A percentile compares a stretch with the other conserved stretches of the same genome.
Conservation (phyloP, 2,888 invertebrate species). For the Dermolepida albohirtum region DNA sequence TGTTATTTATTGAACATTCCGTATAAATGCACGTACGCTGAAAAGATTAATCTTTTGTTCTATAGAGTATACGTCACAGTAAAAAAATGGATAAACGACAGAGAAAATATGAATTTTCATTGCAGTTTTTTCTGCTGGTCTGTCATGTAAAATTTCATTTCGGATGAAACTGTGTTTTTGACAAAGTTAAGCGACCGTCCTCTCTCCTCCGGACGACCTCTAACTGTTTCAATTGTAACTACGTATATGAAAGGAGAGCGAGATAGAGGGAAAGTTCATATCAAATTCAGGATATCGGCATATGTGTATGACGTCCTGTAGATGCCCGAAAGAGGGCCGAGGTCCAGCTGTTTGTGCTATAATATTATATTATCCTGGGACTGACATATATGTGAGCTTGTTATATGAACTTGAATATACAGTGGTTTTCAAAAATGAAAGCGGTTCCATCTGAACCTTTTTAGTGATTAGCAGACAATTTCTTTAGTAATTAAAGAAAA, state of each 20-base stretch:
- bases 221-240: conserved; percentile 25
- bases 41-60: conserved; percentile 1
- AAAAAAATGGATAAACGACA: conserved; percentile 12
- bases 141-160: conserved; percentile 45
- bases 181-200: conserved; percentile 46
- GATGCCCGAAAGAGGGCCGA: conserved; percentile 51
- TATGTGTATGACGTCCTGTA: conserved; percentile 58
- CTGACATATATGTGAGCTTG: conserved; percentile 55
- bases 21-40: not conserved
- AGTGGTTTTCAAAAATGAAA: conserved; percentile 26
- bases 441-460: not conserved
- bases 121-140: conserved; percentile 38
- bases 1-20: not conserved
- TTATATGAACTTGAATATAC: conserved; percentile 35
- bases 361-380: conserved; percentile 58
- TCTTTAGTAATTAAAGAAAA: too few relatives aligned
- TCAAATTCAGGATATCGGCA: conserved; percentile 59
- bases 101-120: conserved; percentile 36
- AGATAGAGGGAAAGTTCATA: conserved; percentile 54
- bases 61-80: not conserved
- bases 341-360: conserved; percentile 57
- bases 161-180: conserved; percentile 47
- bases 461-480: too few relatives aligned
- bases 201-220: conserved; percentile 8
- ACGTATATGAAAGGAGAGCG: conserved; percentile 28